Evolutionary conservation across 2,797 vertebrate genomes (phyloP), one percentile per base, ranked within the genome.

Genomic region (Melanotaenia trifasciata): DNA sequence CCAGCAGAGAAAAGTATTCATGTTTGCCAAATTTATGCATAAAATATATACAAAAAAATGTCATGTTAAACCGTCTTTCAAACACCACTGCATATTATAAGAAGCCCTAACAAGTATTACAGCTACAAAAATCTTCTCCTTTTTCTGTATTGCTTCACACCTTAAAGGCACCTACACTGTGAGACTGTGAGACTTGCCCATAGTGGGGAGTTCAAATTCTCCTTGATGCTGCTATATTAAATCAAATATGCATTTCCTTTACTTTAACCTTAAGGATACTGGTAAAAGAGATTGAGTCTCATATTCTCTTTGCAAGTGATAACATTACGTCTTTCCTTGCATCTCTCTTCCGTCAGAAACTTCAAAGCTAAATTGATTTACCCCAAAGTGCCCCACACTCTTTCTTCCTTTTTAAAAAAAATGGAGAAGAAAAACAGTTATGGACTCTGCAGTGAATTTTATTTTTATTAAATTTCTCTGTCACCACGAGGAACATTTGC

Each of bases 171-270:
- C 64, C 63, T 24, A 33, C 30, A 9, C 33, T 38, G 59, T 68
- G 72, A 79, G 53, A 70, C 33, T 30, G 80, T 66, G 5, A 32
- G 38, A 60, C 51, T 16, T 40, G 32, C 51, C 66, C 64, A 53
- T 63, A 61, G 59, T 50, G 12, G 32, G 65, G n/a, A 22, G 18
- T 67, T 72, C 38, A 33, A 33, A 70, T 84, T 75, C 61, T 67
- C 62, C 83, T 76, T 83, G 58, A 71, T 70, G 64, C 76, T 81
- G 50, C 78, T 72, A 67, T 73, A 54, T 90, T 78, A 66, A 72
- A 87, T 93, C 70, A 81, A 64, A 47, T 70, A 20, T 71, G 71
- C 72, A 69, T 79, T 81, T 84, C 64, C 77, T 76, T 77, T 40
- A 45, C 74, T 71, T 5, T 79, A 64, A 80, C 81, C 63, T 87